Conservation (phyloP, 2,797 vertebrate genomes). For the Limnodromus scolopaceus region DNA sequence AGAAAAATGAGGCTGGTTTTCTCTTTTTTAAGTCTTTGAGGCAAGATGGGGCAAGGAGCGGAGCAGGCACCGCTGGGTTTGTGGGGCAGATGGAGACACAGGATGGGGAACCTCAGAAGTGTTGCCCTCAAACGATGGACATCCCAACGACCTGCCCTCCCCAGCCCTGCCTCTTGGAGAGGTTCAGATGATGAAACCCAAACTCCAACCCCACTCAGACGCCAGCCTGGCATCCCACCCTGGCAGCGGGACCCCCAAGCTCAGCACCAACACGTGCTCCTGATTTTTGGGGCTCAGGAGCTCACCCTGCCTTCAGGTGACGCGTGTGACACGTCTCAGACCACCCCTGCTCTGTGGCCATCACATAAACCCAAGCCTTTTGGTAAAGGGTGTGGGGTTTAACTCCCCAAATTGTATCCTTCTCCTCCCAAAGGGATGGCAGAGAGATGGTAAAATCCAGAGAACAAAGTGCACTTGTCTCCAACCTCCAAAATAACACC, state of each 20-base stretch:
- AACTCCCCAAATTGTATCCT: background rate
- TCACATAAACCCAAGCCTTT: background rate
- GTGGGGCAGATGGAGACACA: background rate
- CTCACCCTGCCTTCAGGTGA: fast-evolving
- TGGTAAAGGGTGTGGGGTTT: background rate
- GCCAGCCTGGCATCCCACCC: background rate
- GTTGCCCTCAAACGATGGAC: fast-evolving
- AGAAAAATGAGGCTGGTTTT: background rate
- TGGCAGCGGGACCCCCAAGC: fast-evolving
- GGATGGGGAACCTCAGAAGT: background rate
- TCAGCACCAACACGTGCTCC: background rate
- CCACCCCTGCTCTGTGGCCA: background rate
- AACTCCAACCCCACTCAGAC: background rate
- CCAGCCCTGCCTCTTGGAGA: background rate
- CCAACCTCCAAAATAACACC: background rate
- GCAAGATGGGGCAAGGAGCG: background rate
- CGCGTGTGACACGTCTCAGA: fast-evolving
- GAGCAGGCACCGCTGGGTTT: background rate
- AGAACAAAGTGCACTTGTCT: background rate
- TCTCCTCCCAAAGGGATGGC: background rate
- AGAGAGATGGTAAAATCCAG: background rate
- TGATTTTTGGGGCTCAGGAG: background rate
- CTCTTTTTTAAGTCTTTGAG: background rate
- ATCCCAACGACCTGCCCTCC: fast-evolving
- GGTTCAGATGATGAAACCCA: background rate